A percentile compares a stretch with the other conserved stretches of the same genome.
These are phyloP conservation scores for Hipparchia sbordonii DNA, from an alignment of 2,888 invertebrate species.

Conservation along the genomic window DNA sequence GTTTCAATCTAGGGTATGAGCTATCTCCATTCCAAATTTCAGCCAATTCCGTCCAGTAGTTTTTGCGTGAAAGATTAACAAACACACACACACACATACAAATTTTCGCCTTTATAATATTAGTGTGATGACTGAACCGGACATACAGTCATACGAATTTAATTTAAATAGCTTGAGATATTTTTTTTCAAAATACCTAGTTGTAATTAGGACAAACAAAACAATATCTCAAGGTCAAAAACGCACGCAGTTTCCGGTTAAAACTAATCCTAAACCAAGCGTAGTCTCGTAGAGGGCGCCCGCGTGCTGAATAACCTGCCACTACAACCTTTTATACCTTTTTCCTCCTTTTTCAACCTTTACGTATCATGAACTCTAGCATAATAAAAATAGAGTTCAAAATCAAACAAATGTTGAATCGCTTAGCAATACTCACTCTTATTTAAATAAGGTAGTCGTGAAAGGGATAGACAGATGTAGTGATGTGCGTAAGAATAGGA, in stretches of 20 bases:
- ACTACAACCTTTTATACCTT: constrained; percentile 61
- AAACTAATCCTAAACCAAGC: constrained; percentile 66
- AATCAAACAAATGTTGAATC: constrained; percentile 45
- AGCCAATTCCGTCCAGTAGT: too few species aligned
- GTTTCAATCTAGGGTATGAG: too few species aligned
- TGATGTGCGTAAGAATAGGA: constrained; percentile 62
- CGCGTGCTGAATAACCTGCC: constrained; percentile 65
- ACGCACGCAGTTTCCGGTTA: constrained; percentile 56
- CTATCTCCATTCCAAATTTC: too few species aligned
- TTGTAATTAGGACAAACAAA: constrained; percentile 3
- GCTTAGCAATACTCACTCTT: constrained; percentile 69
- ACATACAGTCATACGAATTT: too few species aligned
- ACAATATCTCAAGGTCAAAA: constrained; percentile 33
- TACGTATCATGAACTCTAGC: constrained; percentile 50
- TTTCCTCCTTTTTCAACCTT: constrained; percentile 45
- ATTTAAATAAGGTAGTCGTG: constrained; percentile 81
- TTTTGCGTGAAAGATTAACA: too few species aligned
- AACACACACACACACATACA: too few species aligned
- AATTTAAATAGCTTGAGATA: too few species aligned
- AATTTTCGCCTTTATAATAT: too few species aligned
- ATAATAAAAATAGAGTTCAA: constrained; percentile 49
- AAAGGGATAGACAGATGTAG: constrained; percentile 58
- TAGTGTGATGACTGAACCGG: too few species aligned
- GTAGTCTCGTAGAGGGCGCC: constrained; percentile 62
- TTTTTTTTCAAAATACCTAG: not conserved